phyloP scores from a whole-genome alignment of 37 sponge, comb jelly and placozoan genomes.

The Halichondria panicea region DNA sequence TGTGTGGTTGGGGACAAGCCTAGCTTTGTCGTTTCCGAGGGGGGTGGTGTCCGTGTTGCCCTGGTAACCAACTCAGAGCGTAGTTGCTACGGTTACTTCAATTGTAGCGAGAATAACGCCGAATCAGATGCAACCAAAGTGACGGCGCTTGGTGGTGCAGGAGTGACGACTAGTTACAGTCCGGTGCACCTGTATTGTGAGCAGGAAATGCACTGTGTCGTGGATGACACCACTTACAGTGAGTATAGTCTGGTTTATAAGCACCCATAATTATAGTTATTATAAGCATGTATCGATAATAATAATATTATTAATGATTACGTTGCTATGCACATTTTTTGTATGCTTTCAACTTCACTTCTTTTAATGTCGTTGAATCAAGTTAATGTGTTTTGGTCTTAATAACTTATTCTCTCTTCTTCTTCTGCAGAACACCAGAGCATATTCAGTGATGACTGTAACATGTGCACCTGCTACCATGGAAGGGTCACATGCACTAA shows the following conservation, averaged over 20 bases:
- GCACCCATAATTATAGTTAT: too few species aligned
- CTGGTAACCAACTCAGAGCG: not conserved
- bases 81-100: constrained; percentile 44
- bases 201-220: not conserved
- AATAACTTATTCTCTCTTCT: not conserved
- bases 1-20: constrained; percentile 29
- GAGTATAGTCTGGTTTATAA: too few species aligned
- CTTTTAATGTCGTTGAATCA: too few species aligned
- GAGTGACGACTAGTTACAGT: not conserved
- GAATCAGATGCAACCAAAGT: too few species aligned
- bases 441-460: constrained; percentile 15
- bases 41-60: constrained; percentile 22
- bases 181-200: not conserved
- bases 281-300: too few species aligned
- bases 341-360: not conserved
- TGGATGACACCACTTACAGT: not conserved
- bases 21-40: constrained; percentile 6
- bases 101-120: constrained; percentile 6
- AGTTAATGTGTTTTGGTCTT: not conserved
- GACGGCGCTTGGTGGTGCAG: not conserved
- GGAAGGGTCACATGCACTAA: constrained; percentile 44
- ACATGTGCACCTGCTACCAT: constrained; percentile 46
- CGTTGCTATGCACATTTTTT: too few species aligned
- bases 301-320: too few species aligned
- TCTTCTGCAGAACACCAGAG: constrained; percentile 8